Evolutionary conservation across 2,113 vertebrate species (phyloP), one percentile per base, ranked within the genome.

Genomic region (Dasyornis broadbenti): DNA sequence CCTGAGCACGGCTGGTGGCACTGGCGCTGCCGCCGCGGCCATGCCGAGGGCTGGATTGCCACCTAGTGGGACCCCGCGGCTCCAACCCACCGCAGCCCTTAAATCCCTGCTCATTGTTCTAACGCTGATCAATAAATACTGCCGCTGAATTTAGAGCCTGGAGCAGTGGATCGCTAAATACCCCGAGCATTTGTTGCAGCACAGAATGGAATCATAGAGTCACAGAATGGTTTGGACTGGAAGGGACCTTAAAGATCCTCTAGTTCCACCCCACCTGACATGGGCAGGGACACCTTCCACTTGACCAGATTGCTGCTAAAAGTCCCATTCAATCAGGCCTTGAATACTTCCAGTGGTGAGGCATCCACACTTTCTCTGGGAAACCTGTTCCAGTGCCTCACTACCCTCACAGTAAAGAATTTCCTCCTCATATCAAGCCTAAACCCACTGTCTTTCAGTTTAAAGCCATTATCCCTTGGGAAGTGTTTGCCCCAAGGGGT

Each of bases 161-260:
- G 11, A 53, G 30, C 56, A 11, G 13, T 0, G 45, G 26, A 9
- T 27, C 26, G 13, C 35, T 15, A 5, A n/a, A 18, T 5, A 27
- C 0, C 3, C 7, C 0, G 1, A 39, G 50, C 7, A 6, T 5
- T 1, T 0, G 0, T 39, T 7, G 79, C 9, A 10, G 69, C 35
- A 28, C 35, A 20, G 31, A 27, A 69, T 6, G 47, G 47, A 53
- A 75, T 40, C 16, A 14, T 0, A 18, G 28, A 30, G 10, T 47
- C 45, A 15, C 17, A 16, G 39, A 47, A 16, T 11, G 8, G 26
- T 56, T 83, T 63, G 40, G 35, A 13, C 20, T 20, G 40, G 35
- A 49, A 49, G 18, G 56, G 15, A 63, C 21, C 15, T 49, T 42
- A 42, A 63, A 56, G 56, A 33, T 17, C 35, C 24, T 17, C 22